These are phyloP conservation scores for Anoplolepis gracilipes DNA, from an alignment of 1,140 invertebrate genomes.

Conservation along the genomic window DNA sequence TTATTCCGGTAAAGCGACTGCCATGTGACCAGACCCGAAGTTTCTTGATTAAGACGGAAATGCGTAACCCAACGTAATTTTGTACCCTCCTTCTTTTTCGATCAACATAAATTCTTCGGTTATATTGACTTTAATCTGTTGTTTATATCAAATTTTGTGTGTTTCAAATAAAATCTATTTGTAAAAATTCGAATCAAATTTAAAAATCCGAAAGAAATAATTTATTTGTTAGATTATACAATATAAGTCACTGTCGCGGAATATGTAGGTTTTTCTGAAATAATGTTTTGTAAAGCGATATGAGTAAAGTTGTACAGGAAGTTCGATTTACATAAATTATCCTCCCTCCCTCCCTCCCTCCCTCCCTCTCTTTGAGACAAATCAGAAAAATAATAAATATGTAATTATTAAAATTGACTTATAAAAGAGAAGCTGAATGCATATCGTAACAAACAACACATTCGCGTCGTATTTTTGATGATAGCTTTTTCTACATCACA, in stretches of 20 bases:
- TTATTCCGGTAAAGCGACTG: constrained; percentile 16
- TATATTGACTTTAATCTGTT: neutral
- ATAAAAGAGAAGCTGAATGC: neutral
- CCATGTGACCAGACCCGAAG: constrained; percentile 79
- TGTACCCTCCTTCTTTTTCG: constrained; percentile 28
- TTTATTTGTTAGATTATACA: neutral
- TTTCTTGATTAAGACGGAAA: constrained; percentile 82
- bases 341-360: too few species aligned
- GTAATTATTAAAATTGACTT: neutral
- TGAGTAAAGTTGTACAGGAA: neutral
- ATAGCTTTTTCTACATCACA: constrained; percentile 25
- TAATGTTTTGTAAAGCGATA: neutral
- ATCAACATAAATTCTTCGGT: neutral
- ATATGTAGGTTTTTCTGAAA: neutral
- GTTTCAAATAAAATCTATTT: neutral
- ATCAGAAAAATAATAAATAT: neutral
- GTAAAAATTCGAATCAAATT: neutral
- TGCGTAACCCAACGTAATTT: constrained; percentile 74
- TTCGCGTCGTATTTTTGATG: constrained; percentile 18
- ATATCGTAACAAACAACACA: constrained; percentile 31
- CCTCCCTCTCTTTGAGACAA: neutral
- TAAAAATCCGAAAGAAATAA: neutral
- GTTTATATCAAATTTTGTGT: neutral
- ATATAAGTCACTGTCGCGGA: neutral
- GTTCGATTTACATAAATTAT: neutral